These are phyloP conservation scores for Apogon talboti DNA, from an alignment of 2,797 vertebrate genomes.

Conservation along the genomic window DNA sequence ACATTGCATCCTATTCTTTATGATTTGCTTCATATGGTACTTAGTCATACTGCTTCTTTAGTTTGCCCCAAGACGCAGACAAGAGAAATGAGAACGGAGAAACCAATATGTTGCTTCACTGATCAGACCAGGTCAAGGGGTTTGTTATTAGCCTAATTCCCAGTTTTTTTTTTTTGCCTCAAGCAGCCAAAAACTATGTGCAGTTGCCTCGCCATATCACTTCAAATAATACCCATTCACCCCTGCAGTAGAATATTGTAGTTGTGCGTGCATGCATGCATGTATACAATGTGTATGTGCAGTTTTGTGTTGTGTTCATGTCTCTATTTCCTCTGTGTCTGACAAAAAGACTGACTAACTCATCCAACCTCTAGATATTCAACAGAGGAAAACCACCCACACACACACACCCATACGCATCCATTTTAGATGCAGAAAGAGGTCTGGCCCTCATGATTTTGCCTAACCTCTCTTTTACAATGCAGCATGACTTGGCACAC, in stretches of 20 bases:
- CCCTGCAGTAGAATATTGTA: not conserved
- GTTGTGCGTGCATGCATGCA: not conserved
- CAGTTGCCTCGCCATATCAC: conserved; percentile 10
- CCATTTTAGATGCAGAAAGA: conserved; percentile 28
- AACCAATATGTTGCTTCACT: conserved; percentile 35
- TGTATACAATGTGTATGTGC: conserved; percentile 1
- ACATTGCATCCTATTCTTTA: conserved; percentile 41
- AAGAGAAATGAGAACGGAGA: conserved; percentile 1
- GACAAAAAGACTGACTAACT: conserved; percentile 34
- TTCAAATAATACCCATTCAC: conserved; percentile 12
- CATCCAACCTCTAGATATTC: conserved; percentile 48
- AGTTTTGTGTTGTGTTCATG: not conserved
- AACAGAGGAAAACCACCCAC: conserved; percentile 31
- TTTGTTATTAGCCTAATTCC: conserved; percentile 42
- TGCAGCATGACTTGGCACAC: conserved; percentile 61
- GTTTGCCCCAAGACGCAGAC: conserved; percentile 37
- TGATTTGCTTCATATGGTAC: conserved; percentile 46
- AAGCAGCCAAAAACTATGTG: conserved; percentile 1
- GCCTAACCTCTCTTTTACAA: conserved; percentile 55
- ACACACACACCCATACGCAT: conserved; percentile 18
- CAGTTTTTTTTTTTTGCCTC: conserved; percentile 6
- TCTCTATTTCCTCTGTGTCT: conserved; percentile 20
- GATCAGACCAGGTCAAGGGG: conserved; percentile 27
- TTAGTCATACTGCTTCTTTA: conserved; percentile 25
- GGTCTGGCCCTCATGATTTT: conserved; percentile 37